Evolutionary conservation across 2,113 vertebrate genomes (phyloP), one percentile per base, ranked within the genome.

Genomic region (Prionailurus bengalensis): DNA sequence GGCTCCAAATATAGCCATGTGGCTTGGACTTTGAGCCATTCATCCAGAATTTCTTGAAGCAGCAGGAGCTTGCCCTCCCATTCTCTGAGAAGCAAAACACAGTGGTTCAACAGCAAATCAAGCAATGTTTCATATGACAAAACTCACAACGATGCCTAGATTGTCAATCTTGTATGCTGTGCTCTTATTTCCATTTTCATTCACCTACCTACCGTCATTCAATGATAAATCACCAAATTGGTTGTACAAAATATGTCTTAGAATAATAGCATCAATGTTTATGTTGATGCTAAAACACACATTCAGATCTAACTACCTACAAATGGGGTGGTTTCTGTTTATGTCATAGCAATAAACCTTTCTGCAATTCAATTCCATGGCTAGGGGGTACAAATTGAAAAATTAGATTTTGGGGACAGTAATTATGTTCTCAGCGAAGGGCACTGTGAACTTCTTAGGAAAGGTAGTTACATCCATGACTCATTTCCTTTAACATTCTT

Each of bases 1-100:
- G 99, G 99, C 94, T 99, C 99, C 97, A 99, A 98, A 95, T 99
- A 99, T 7, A 99, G 99, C 99, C 99, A 99, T 0, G 99, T 99
- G 96, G 98, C 99, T 97, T 99, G 99, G 91, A 99, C 99, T 97
- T 99, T 99, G 73, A 99, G 98, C 99, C 99, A 99, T 82, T 99
- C 99, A 83, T 99, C 99, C 98, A 99, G 98, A 78, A 99, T 99
- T 79, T 99, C 99, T 97, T 99, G 99, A 3, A 99, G 98, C 93
- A 99, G 98, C 89, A 99, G 88, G 65, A 99, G 98, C 81, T 99
- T 99, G 78, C 95, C 96, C 95, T 99, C 99, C 99, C 99, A 99
- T 9, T 99, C 99, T 58, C 99, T 99, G 55, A 3, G 87, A 97
- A 98, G 92, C 82, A 96, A 91, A 97, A 31, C 58, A 29, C 33